Conservation (phyloP, 1,140 invertebrate species). For the Drosophila parvula region DNA sequence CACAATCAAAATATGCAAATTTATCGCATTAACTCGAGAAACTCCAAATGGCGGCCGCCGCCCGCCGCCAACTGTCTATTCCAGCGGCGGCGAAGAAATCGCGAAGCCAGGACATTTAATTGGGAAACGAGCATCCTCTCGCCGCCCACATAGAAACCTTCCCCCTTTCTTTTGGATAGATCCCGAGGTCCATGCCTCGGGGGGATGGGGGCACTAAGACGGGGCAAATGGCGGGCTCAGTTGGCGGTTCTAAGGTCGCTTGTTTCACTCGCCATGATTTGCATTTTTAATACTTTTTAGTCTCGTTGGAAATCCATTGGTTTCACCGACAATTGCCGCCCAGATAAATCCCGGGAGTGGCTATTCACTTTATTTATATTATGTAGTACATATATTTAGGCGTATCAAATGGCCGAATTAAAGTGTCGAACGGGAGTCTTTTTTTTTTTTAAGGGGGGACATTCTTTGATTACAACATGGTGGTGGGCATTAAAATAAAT, state of each 20-base stretch:
- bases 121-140: conserved; percentile 59
- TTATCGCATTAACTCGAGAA: conserved; percentile 83
- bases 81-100: conserved; percentile 51
- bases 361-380: conserved; percentile 44
- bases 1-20: conserved; percentile 84
- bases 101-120: conserved; percentile 68
- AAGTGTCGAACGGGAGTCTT: conserved; percentile 22
- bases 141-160: conserved; percentile 11
- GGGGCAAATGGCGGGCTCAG: conserved; percentile 28
- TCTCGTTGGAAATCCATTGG: conserved; percentile 55
- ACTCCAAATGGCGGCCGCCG: conserved; percentile 20
- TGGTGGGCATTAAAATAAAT: conserved; percentile 19
- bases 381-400: conserved; percentile 39
- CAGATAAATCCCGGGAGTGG: conserved; percentile 35
- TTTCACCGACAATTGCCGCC: conserved; percentile 43
- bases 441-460: background rate
- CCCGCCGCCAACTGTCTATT: conserved; percentile 1
- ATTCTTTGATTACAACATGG: background rate
- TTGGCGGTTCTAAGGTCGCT: conserved; percentile 56
- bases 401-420: conserved; percentile 33
- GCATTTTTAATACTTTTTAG: conserved; percentile 63
- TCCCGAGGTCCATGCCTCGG: background rate
- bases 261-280: conserved; percentile 62
- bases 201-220: background rate
- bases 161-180: conserved; percentile 11